phyloP scores from a whole-genome alignment of 2,888 invertebrate genomes.

The Diogma glabrata region DNA sequence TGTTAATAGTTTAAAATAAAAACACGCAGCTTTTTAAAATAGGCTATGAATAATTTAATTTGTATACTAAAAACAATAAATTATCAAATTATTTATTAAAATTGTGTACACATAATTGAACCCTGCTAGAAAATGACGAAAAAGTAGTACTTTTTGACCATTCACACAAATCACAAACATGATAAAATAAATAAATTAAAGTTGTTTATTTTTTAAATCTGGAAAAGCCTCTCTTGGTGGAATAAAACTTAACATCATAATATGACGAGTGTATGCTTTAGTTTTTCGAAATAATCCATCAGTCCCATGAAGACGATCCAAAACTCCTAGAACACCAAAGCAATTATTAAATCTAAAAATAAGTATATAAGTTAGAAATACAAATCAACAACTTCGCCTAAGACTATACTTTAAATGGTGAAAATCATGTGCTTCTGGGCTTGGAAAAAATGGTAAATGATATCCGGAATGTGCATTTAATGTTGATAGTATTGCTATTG shows the following conservation, averaged over 20 bases:
- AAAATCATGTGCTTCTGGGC: slow-evolving; percentile 78
- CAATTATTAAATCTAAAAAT: slow-evolving; percentile 65
- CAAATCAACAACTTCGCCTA: too few relatives aligned
- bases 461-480: slow-evolving; percentile 76
- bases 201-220: slow-evolving; percentile 40
- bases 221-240: slow-evolving; percentile 58
- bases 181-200: too few relatives aligned
- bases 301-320: slow-evolving; percentile 75
- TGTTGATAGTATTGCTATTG: slow-evolving; percentile 63
- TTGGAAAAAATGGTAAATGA: slow-evolving; percentile 74
- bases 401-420: slow-evolving; percentile 66
- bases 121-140: too few relatives aligned
- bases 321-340: slow-evolving; percentile 68
- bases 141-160: too few relatives aligned
- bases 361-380: too few relatives aligned
- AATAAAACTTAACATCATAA: slow-evolving; percentile 55
- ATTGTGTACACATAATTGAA: too few relatives aligned
- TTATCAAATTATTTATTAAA: too few relatives aligned
- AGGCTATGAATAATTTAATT: too few relatives aligned
- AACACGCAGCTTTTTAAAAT: too few relatives aligned
- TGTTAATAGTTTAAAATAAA: too few relatives aligned
- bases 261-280: slow-evolving; percentile 56
- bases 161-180: too few relatives aligned
- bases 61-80: too few relatives aligned
- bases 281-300: slow-evolving; percentile 63